Evolutionary conservation across 2,888 invertebrate genomes (phyloP), one percentile per base, ranked within the genome.

Genomic region (Leptopilina syphax): DNA sequence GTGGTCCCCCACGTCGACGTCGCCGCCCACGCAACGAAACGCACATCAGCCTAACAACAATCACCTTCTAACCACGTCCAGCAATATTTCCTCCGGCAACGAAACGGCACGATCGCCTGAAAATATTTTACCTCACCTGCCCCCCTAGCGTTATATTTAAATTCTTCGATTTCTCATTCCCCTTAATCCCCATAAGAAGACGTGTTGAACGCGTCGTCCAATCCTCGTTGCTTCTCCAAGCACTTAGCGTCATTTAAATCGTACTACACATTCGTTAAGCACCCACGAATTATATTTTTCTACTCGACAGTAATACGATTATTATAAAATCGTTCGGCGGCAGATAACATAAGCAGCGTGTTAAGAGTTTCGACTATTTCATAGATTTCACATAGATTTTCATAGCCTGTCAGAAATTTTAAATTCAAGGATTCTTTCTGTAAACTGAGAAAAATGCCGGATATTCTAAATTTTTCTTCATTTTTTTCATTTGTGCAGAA

Each of bases 251-350:
- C 34, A 66, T 41, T 57, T 41, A 67, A 78, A 78, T 54, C 78
- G 78, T 66, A 57, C 65, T 66, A 65, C 50, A 27, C 77, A 50
- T 66, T 77, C 66, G 47, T 65, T 77, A 65, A 77, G 65, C 57
- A 57, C 54, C 73, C 87, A 87, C 83, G 89, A 87, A 91, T 90
- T 91, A 90, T 91, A 91, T 91, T 91, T 91, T 91, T 91, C 88
- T 91, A 91, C 91, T 87, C 85, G 89, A 90, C 85, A 81, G 83
- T 77, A 77, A 65, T 77, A 66, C 73, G 57, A 60, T 73, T 73
- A 73, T 73, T 60, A 57, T 57, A 50, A 34, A 27, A 73, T 73
- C 57, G 70, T 54, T 73, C 34, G 70, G 54, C 34, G 34, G 57
- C n/a, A 54, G n/a, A 57, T 73, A 34, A 73, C 57, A 57, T 73